These are phyloP conservation scores for Napeogenes sylphis DNA, from an alignment of 2,888 invertebrate species.

Conservation along the genomic window DNA sequence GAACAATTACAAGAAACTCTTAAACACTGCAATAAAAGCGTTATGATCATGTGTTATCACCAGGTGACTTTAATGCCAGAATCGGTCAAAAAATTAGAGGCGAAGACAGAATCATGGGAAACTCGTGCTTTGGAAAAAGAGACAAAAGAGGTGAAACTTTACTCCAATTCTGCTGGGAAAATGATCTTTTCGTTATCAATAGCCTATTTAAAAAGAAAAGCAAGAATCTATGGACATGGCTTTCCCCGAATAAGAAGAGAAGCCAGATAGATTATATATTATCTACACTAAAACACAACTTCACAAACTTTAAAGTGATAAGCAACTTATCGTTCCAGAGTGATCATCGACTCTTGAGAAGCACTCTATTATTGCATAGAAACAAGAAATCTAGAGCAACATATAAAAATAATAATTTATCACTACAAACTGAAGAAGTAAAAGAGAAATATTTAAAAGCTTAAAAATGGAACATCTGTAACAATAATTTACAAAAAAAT, in stretches of 20 bases:
- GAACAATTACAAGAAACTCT: too few species aligned
- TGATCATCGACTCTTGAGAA: constrained; percentile 18
- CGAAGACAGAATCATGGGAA: constrained; percentile 23
- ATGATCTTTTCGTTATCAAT: constrained; percentile 22
- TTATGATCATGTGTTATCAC: too few species aligned
- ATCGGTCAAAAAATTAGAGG: constrained; percentile 13
- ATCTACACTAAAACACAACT: constrained; percentile 12
- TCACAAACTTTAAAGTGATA: neutral
- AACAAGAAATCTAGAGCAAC: constrained; percentile 18
- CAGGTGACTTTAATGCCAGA: too few species aligned
- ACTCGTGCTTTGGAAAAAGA: constrained; percentile 27
- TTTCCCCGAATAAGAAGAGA: constrained; percentile 20
- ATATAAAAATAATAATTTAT: constrained; percentile 11
- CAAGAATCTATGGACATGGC: constrained; percentile 21
- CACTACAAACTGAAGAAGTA: constrained; percentile 13
- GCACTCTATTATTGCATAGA: neutral
- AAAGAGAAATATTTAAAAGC: constrained; percentile 14
- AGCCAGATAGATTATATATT: constrained; percentile 20
- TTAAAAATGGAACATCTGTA: constrained; percentile 2
- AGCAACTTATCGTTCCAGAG: constrained; percentile 18
- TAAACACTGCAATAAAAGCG: too few species aligned
- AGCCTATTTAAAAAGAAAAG: constrained; percentile 26
- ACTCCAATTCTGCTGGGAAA: constrained; percentile 24
- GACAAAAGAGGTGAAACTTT: constrained; percentile 27
- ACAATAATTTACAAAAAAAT: constrained; percentile 8